These are phyloP conservation scores for Eulemur albifrons DNA, from an alignment of 2,797 vertebrate genomes.

Conservation along the genomic window DNA sequence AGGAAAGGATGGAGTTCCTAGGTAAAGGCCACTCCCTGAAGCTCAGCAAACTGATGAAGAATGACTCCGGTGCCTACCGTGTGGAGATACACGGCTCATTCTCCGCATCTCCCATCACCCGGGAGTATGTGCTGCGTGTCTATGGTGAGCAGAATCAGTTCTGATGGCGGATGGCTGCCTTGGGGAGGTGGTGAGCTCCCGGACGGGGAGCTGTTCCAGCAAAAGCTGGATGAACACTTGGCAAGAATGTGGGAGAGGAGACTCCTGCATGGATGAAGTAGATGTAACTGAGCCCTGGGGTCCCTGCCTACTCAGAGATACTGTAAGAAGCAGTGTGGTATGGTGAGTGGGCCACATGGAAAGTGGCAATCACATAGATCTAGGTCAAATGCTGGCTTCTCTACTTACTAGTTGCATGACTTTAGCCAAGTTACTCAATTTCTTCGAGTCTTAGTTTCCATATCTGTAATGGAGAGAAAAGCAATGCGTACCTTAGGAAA, in stretches of 20 bases:
- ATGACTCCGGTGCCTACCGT: constrained; percentile 60
- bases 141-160: constrained; percentile 64
- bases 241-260: not conserved
- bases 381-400: not conserved
- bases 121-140: constrained; percentile 46
- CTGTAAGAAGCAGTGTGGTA: not conserved
- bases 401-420: not conserved
- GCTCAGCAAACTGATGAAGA: constrained; percentile 57
- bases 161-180: not conserved
- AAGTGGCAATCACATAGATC: not conserved
- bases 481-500: not conserved
- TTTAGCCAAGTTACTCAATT: not conserved
- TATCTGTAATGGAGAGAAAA: not conserved
- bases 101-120: rapidly evolving
- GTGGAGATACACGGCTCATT: not conserved
- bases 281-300: not conserved
- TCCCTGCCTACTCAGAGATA: not conserved
- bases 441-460: not conserved
- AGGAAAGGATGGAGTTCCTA: not conserved
- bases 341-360: not conserved
- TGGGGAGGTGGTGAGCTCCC: not conserved
- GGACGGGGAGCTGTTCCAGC: not conserved
- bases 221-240: not conserved
- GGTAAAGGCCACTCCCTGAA: constrained; percentile 27
- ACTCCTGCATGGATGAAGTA: not conserved